Conservation (phyloP, 37 sponge, comb jelly and placozoan species). For the Aplysina aerophoba region DNA sequence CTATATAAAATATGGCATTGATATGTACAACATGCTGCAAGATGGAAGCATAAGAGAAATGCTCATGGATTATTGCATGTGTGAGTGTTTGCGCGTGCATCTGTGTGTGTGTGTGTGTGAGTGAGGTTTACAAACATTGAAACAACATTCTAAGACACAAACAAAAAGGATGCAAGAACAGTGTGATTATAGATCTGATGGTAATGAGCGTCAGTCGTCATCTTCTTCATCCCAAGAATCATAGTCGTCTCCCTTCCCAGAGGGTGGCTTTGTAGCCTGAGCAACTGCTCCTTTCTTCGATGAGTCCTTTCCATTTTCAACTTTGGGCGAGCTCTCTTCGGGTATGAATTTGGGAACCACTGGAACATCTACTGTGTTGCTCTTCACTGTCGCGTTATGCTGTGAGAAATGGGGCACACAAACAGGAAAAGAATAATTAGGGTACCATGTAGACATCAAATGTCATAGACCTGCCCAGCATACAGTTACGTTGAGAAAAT, state of each 20-base stretch:
- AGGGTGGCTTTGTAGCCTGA: background rate
- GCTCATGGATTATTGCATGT: no score
- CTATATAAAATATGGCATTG: no score
- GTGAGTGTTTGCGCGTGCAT: no score
- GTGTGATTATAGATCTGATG: no score
- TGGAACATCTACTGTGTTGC: background rate
- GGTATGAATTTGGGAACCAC: background rate
- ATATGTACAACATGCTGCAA: no score
- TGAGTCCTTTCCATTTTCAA: background rate
- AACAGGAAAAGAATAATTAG: background rate
- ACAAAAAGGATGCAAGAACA: no score
- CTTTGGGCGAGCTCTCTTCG: background rate
- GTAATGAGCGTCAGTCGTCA: background rate
- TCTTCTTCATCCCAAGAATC: conserved; percentile 14
- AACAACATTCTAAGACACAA: no score
- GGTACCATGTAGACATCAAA: background rate
- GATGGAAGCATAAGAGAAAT: no score
- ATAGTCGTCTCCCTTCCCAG: background rate
- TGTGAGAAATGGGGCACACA: background rate
- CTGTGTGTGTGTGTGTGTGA: no score
- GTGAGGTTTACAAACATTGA: no score
- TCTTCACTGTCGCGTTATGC: conserved; percentile 17
- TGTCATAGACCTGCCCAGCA: background rate
- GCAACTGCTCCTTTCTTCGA: background rate
- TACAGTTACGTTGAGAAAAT: background rate